Evolutionary conservation across 2,888 invertebrate genomes (phyloP).

Genomic region (Anorthoa munda): DNA sequence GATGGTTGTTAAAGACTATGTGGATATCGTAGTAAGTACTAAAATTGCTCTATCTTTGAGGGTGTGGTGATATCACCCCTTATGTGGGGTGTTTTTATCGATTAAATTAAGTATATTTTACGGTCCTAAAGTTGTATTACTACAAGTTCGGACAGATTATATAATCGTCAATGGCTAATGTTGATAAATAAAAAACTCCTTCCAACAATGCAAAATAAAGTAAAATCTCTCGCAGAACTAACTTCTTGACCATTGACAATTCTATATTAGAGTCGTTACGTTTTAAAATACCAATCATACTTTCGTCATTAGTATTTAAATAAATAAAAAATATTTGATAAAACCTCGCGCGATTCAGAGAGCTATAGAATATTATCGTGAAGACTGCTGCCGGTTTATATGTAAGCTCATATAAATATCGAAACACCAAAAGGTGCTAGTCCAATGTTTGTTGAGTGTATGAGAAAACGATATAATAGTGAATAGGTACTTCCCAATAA

Average conservation of each 20-base stretch:
- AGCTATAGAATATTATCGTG: conserved; percentile 6
- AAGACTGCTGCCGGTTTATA: conserved; percentile 48
- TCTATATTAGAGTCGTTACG: conserved; percentile 7
- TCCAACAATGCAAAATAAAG: neutral
- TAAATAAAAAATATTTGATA: conserved; percentile 1
- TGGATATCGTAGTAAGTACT: too few species aligned
- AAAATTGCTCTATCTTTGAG: too few species aligned
- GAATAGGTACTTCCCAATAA: conserved; percentile 9
- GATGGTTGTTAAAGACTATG: too few species aligned
- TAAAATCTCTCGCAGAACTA: neutral
- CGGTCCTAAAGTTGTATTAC: too few species aligned
- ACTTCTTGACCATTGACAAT: conserved; percentile 6
- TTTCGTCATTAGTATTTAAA: conserved; percentile 33
- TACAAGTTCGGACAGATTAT: too few species aligned
- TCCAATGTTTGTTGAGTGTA: conserved; percentile 29
- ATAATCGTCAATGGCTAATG: neutral
- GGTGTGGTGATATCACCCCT: too few species aligned
- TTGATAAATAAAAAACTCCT: neutral
- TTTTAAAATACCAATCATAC: conserved; percentile 38
- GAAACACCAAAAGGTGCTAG: conserved; percentile 50
- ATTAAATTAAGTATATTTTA: too few species aligned
- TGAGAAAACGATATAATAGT: conserved; percentile 14
- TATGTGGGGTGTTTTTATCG: too few species aligned
- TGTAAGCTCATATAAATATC: conserved; percentile 34
- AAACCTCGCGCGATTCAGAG: conserved; percentile 17